Conservation (phyloP, 2,888 invertebrate genomes). For the Melanostoma scalare region DNA sequence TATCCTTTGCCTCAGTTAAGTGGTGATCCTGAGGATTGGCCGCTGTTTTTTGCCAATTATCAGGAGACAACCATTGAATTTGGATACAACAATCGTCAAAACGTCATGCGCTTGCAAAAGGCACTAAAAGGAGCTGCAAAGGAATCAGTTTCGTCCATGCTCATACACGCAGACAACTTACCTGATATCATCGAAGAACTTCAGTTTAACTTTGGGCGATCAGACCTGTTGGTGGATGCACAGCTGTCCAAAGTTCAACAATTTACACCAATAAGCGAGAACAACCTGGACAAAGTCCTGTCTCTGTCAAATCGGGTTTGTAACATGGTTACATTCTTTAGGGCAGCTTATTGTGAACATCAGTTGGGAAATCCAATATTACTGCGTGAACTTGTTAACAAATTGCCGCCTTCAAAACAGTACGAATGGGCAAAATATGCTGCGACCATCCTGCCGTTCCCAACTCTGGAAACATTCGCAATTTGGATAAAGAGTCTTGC, state of each 20-base stretch:
- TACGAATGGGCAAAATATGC: conserved; percentile 37
- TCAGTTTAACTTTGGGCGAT: conserved; percentile 52
- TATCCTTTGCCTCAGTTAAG: neutral
- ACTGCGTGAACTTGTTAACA: conserved; percentile 46
- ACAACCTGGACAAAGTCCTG: conserved; percentile 35
- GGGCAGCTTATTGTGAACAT: conserved; percentile 43
- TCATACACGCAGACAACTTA: no score
- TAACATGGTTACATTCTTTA: conserved; percentile 43
- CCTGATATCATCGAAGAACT: conserved; percentile 31
- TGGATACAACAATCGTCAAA: conserved; percentile 22
- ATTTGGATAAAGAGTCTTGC: conserved; percentile 48
- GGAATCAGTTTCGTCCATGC: neutral
- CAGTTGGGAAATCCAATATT: conserved; percentile 47
- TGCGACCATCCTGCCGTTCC: conserved; percentile 25
- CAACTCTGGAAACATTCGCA: conserved; percentile 28
- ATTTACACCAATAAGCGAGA: neutral
- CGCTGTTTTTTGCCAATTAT: conserved; percentile 10
- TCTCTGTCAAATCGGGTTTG: conserved; percentile 47
- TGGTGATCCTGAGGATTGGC: conserved; percentile 11
- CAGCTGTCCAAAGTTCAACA: conserved; percentile 39
- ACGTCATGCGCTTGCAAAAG: neutral
- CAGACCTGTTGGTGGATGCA: conserved; percentile 54
- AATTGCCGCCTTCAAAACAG: conserved; percentile 52
- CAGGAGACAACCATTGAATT: conserved; percentile 31
- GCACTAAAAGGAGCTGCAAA: no score